Evolutionary conservation across 2,888 invertebrate genomes (phyloP).

Genomic region (Bugula neritina): DNA sequence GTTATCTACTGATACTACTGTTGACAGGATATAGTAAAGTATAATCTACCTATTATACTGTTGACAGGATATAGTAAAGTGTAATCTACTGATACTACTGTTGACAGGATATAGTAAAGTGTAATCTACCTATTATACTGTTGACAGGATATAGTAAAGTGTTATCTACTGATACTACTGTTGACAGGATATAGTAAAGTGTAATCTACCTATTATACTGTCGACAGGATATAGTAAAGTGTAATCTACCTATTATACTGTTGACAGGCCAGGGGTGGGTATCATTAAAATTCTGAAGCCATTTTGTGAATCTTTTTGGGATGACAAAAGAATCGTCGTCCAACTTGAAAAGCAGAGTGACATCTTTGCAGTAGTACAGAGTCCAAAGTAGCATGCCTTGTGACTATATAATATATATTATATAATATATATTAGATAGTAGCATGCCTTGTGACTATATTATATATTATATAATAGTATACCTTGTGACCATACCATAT

Average conservation of each 20-base stretch:
- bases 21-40: not conserved
- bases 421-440: not conserved
- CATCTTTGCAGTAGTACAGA: not conserved
- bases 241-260: slow-evolving; percentile 1
- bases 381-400: slow-evolving; percentile 4
- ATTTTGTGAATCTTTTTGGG: not conserved
- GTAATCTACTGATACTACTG: too few relatives aligned
- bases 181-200: too few relatives aligned
- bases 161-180: not conserved
- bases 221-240: too few relatives aligned
- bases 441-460: too few relatives aligned
- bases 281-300: not conserved
- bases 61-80: too few relatives aligned
- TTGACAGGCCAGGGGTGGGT: not conserved
- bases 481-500: too few relatives aligned
- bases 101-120: too few relatives aligned
- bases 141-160: not conserved
- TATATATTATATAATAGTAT: too few relatives aligned
- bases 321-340: not conserved
- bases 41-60: not conserved
- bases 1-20: not conserved
- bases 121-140: slow-evolving; percentile 1
- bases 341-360: not conserved
- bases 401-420: not conserved
- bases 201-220: slow-evolving; percentile 1